Base-by-base conservation (phyloP, 2,797 vertebrate species). In the Scarus forsteni region DNA sequence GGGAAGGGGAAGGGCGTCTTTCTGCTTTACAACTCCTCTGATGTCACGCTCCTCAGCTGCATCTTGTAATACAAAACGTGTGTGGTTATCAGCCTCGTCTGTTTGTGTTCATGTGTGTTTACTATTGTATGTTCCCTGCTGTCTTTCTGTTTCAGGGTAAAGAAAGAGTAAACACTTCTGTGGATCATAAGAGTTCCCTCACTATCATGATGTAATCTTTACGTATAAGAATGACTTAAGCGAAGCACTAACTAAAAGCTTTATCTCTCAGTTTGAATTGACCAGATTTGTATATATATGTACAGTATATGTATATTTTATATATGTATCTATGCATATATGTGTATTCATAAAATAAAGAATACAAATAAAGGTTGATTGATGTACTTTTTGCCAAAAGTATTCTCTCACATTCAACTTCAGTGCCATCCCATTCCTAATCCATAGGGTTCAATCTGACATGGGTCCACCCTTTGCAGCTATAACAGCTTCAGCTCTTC, bases 1-100 rank as follows among this genome's bases (percentile, higher is more conserved):
- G 90, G 83, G 88, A 92, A 90, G 87, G 74, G 73, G 70, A 46
- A 42, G 40, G 79, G 58, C 19, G 36, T 87, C 88, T 86, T 82
- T 19, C 71, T 51, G 60, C 60, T 10, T 55, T 75, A 80, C 87
- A 87, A 86, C 56, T 89, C 80, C 85, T 68, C 76, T 79, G 70
- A 85, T 60, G 74, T 89, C 84, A 88, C 77, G 49, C 53, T 62
- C 8, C 65, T 65, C 53, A 55, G 70, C 66, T 72, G 60, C 65
- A 62, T 75, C 70, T 58, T 65, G 15, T 49, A 55, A 71, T 76
- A 50, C 51, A 66, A 81, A 81, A 83, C 14, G 51, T 50, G 13
- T 59, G 61, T 35, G 11, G 40, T 56, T 56, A 58, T 64, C 38
- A 66, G 51, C 38, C 50, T 48, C 73, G 34, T 74, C 36, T 53